Percentiles rank a stretch among this genome's conserved stretches.
Conservation (phyloP, 2,888 invertebrate genomes). For the Frankliniella intonsa region DNA sequence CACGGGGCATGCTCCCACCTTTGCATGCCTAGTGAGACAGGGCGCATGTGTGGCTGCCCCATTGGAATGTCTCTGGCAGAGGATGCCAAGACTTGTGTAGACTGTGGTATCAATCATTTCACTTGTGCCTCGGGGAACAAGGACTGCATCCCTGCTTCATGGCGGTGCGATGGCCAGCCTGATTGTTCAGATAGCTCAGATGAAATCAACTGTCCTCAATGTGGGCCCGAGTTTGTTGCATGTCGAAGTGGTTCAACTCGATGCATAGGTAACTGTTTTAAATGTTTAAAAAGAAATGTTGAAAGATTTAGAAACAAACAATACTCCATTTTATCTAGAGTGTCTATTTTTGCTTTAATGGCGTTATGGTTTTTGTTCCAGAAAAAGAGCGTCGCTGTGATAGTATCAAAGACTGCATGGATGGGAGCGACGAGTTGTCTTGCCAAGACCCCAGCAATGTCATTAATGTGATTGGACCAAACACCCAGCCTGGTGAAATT, state of each 20-base stretch:
- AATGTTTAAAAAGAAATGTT: no score
- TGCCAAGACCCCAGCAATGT: neutral
- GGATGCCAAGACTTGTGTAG: conserved; percentile 57
- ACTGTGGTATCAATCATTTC: conserved; percentile 68
- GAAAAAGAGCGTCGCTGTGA: conserved; percentile 8
- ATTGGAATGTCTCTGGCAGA: conserved; percentile 56
- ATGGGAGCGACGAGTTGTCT: conserved; percentile 40
- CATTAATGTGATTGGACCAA: conserved; percentile 29
- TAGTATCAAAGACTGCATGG: conserved; percentile 18
- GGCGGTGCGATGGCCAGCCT: conserved; percentile 73
- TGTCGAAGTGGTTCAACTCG: neutral
- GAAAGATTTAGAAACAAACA: neutral
- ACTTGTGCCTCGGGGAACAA: conserved; percentile 59
- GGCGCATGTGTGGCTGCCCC: conserved; percentile 66
- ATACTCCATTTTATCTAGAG: neutral
- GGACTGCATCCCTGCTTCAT: conserved; percentile 65
- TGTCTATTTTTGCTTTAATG: neutral
- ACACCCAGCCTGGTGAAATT: conserved; percentile 32
- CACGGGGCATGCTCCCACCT: conserved; percentile 65
- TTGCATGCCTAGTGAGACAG: conserved; percentile 52
- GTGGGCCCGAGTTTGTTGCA: conserved; percentile 51
- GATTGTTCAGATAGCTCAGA: conserved; percentile 83
- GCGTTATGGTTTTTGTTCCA: neutral
- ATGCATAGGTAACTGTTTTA: neutral
- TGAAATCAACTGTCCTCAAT: conserved; percentile 68